Conservation (phyloP, 1,140 invertebrate genomes). For the Daktulosphaira vitifoliae region DNA sequence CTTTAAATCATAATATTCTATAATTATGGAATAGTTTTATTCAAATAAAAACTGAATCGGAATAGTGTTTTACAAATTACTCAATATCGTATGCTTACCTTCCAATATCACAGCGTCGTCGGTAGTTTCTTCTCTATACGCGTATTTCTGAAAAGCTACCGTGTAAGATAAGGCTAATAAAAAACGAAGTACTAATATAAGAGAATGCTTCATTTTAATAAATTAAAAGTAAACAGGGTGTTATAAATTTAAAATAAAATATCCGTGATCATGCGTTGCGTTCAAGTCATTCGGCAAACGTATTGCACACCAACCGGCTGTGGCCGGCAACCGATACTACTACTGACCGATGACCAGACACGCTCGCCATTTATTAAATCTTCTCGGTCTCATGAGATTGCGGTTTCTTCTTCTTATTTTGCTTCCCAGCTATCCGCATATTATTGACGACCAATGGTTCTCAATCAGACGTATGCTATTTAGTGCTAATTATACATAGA, state of each 20-base stretch:
- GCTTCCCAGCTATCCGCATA: not conserved
- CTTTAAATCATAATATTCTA: no score
- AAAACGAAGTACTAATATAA: not conserved
- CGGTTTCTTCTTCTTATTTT: slow-evolving; percentile 8
- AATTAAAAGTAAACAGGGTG: no score
- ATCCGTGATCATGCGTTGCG: no score
- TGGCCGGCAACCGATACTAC: slow-evolving; percentile 4
- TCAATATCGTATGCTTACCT: no score
- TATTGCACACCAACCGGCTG: slow-evolving; percentile 18
- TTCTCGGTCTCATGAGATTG: not conserved
- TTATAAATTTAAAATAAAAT: no score
- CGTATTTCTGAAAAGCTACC: not conserved
- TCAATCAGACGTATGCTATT: no score
- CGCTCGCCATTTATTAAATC: slow-evolving; percentile 17
- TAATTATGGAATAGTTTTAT: no score
- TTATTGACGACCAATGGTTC: no score
- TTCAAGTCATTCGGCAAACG: not conserved
- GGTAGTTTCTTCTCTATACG: not conserved
- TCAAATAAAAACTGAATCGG: no score
- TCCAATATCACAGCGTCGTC: slow-evolving; percentile 21
- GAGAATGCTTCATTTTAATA: no score
- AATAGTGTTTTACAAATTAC: no score
- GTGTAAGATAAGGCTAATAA: not conserved
- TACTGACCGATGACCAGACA: slow-evolving; percentile 24
- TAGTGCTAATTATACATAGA: no score